These are phyloP conservation scores for Sylvilagus bachmani DNA, from an alignment of 2,113 vertebrate species.

Conservation along the genomic window DNA sequence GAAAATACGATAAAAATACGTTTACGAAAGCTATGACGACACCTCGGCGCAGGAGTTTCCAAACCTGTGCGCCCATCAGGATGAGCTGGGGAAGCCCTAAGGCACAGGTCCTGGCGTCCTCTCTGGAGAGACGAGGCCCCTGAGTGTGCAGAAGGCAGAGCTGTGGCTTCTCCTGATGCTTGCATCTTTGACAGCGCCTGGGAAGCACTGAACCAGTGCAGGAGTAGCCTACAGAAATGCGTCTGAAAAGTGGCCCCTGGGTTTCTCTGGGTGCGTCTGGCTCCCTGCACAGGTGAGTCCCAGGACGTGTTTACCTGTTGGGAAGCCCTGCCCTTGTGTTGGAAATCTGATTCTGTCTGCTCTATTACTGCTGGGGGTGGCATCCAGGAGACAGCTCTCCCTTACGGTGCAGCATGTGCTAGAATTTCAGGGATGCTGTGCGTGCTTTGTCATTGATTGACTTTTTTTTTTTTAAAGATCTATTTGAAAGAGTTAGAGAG, in stretches of 20 bases:
- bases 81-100: neutral
- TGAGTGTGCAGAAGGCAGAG: neutral
- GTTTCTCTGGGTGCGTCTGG: neutral
- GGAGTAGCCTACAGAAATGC: neutral
- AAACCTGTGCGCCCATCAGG: neutral
- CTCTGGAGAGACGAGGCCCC: neutral
- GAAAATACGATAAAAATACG: neutral
- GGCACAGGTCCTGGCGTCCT: neutral
- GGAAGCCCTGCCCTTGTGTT: neutral
- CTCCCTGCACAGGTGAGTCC: neutral
- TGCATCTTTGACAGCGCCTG: neutral
- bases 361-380: no score
- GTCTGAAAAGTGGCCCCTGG: accelerated
- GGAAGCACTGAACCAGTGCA: neutral
- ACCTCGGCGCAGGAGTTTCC: neutral
- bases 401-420: neutral
- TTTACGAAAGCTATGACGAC: neutral
- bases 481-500: no score
- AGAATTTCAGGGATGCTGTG: neutral
- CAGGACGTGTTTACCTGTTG: neutral
- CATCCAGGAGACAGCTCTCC: neutral
- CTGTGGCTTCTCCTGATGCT: neutral
- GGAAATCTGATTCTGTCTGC: neutral
- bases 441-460: neutral
- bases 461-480: no score